Evolutionary conservation across 2,113 vertebrate genomes (phyloP).

Genomic region (Myrmecophaga tridactyla): DNA sequence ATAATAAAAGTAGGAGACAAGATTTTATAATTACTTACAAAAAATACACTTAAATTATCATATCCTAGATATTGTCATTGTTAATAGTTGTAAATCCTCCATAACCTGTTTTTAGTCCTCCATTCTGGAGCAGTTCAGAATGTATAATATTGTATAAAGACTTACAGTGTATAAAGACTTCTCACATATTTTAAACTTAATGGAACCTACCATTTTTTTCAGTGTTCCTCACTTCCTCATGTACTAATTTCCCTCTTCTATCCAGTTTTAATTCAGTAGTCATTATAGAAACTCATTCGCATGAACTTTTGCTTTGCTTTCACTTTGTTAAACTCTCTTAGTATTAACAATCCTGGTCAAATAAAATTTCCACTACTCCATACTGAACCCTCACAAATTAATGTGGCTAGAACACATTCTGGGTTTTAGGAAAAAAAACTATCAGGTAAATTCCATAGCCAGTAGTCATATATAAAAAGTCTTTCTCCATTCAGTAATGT

Average conservation of each 20-base stretch:
- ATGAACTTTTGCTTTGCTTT: background rate
- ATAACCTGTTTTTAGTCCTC: background rate
- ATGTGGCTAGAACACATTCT: background rate
- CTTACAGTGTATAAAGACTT: accelerated
- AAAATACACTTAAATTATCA: background rate
- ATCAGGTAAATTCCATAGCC: background rate
- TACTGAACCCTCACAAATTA: background rate
- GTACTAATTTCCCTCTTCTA: background rate
- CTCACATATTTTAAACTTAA: background rate
- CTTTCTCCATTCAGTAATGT: background rate
- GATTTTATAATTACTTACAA: background rate
- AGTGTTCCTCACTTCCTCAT: background rate
- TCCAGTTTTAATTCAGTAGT: background rate
- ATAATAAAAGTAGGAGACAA: background rate
- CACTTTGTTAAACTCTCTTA: background rate
- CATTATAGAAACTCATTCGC: background rate
- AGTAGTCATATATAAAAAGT: background rate
- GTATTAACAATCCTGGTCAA: background rate
- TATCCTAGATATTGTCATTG: background rate
- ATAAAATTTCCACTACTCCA: background rate
- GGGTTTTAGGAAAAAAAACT: background rate
- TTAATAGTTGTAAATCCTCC: background rate
- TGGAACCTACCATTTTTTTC: background rate
- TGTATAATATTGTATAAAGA: no score
- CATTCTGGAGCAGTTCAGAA: background rate